Evolutionary conservation across 2,797 vertebrate genomes (phyloP), one percentile per base, ranked within the genome.

Genomic region (Dromococcyx pavoninus): DNA sequence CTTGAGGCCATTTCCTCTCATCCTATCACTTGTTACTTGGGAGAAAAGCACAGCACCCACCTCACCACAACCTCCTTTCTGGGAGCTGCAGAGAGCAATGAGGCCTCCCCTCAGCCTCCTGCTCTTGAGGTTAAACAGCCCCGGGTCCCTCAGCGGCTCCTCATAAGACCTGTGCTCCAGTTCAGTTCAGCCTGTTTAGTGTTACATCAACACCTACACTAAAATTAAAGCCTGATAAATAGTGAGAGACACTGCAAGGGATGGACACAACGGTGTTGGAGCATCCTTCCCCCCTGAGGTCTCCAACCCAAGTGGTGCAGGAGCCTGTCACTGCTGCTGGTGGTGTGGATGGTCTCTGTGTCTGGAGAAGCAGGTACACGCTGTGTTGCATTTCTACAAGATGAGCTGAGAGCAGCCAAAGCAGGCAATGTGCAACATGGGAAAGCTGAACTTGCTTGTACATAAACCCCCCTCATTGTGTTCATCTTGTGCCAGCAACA

Each of bases 291-390:
- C 51, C 48, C 0, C 0, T 44, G 33, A 13, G 35, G 28, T 65
- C 27, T 67, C 65, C 60, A 32, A 6, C 19, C 41, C 16, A 0
- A 1, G 7, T 12, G 11, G 9, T 11, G 37, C 66, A 3, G 43
- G 43, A 58, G 25, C 62, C 48, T 4, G 2, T 48, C 0, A 1
- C 24, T n/a, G 35, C 27, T 44, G 43, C 43, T 44, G 12, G 44
- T 18, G 39, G 25, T 5, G 1, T 1, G 4, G 46, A 2, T 13
- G 64, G 5, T 5, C 4, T 9, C 43, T 12, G 25, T 27, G 39
- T 15, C 69, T 33, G 71, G 11, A 30, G 70, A 25, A 15, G 13
- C 5, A 2, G 28, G 25, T 3, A 8, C 13, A 3, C 0, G 0
- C 43, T 62, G 28, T 5, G 0, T 3, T n/a, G 66, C 17, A 8